Conservation (phyloP, 2,113 vertebrate species). For the Manacus vitellinus region DNA sequence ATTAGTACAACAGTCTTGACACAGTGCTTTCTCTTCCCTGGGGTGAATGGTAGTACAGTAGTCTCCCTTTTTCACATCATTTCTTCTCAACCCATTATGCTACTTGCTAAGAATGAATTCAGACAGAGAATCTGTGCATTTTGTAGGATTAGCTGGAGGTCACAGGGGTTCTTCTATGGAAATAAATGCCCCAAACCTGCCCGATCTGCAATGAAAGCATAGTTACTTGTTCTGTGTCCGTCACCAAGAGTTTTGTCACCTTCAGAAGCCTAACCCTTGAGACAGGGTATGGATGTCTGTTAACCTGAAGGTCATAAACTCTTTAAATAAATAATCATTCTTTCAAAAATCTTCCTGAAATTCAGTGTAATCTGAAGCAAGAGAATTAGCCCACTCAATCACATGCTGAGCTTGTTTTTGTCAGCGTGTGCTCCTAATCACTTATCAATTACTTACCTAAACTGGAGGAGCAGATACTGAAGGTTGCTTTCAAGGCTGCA, state of each 20-base stretch:
- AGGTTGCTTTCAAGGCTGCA: constrained; percentile 20
- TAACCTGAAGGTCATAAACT: background rate
- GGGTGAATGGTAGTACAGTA: background rate
- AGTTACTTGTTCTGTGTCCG: background rate
- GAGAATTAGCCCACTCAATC: constrained; percentile 25
- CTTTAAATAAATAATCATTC: constrained; percentile 1
- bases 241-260: background rate
- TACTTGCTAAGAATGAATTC: background rate
- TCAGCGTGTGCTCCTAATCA: constrained; percentile 36
- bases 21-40: background rate
- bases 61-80: background rate
- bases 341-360: constrained; percentile 16
- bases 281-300: background rate
- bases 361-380: constrained; percentile 30
- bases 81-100: background rate
- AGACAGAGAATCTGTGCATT: background rate
- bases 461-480: constrained; percentile 11
- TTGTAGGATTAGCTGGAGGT: background rate
- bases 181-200: background rate
- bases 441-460: constrained; percentile 54
- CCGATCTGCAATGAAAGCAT: background rate
- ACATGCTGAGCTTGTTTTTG: constrained; percentile 44
- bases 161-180: background rate
- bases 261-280: background rate
- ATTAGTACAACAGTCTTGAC: background rate